Percentiles rank a stretch among this genome's conserved stretches.
These are phyloP conservation scores for Drosophila subquinaria DNA, from an alignment of 2,888 invertebrate species.

Conservation along the genomic window DNA sequence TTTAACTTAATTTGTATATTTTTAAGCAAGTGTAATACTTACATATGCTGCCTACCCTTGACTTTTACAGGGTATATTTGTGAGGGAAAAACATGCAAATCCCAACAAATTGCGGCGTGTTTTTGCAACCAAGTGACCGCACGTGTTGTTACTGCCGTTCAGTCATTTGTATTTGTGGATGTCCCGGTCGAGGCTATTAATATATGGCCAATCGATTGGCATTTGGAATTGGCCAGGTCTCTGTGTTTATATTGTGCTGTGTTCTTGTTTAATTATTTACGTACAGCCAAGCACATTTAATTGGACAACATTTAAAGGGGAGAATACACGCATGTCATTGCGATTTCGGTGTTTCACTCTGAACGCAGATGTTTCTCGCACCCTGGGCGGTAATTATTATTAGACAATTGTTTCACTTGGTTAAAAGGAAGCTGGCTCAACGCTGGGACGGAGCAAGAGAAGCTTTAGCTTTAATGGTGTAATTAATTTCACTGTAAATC, in stretches of 20 bases:
- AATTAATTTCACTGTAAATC: constrained; percentile 59
- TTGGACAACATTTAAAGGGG: constrained; percentile 35
- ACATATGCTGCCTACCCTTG: neutral
- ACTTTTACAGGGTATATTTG: constrained; percentile 1
- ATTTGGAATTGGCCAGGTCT: constrained; percentile 20
- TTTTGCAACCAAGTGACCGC: neutral
- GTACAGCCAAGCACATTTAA: constrained; percentile 29
- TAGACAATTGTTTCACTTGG: constrained; percentile 25
- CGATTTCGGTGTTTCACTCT: constrained; percentile 1
- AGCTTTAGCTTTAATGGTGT: constrained; percentile 42
- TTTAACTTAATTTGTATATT: no score
- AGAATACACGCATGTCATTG: constrained; percentile 36
- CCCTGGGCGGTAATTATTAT: constrained; percentile 23
- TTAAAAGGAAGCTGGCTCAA: neutral
- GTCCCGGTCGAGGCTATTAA: constrained; percentile 32
- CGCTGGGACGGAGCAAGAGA: neutral
- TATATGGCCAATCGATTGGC: constrained; percentile 42
- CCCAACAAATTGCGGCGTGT: neutral
- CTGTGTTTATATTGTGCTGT: constrained; percentile 11
- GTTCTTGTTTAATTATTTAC: constrained; percentile 50
- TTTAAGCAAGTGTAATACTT: neutral
- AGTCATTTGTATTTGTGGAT: neutral
- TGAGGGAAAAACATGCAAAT: neutral
- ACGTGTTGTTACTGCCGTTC: neutral
- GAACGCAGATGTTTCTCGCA: constrained; percentile 22